phyloP scores from a whole-genome alignment of 2,888 invertebrate genomes.

The Eupithecia exiguata region DNA sequence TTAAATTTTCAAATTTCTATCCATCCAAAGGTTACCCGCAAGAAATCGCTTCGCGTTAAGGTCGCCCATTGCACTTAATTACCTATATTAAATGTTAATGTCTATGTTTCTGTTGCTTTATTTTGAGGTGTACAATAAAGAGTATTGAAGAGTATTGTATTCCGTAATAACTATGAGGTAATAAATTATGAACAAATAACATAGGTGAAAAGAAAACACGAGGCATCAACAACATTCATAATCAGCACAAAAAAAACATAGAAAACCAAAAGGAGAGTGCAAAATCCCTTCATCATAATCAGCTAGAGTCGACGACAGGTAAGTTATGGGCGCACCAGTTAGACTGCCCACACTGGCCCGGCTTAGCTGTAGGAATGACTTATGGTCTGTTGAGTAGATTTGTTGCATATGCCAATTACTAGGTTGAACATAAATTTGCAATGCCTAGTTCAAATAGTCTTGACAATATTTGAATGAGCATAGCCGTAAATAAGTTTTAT shows the following conservation, averaged over 20 bases:
- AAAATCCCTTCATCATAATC: conserved; percentile 34
- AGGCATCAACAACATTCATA: not conserved
- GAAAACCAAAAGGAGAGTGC: conserved; percentile 16
- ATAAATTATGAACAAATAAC: no score
- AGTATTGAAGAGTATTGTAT: no score
- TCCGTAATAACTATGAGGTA: no score
- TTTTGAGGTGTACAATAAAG: no score
- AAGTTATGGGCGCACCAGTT: conserved; percentile 32
- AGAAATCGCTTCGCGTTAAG: no score
- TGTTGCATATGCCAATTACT: conserved; percentile 59
- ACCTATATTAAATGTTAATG: no score
- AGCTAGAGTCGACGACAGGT: conserved; percentile 32
- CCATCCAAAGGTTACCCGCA: no score
- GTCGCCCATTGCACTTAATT: no score
- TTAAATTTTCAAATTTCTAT: no score
- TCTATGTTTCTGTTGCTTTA: no score
- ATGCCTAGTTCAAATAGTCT: conserved; percentile 36
- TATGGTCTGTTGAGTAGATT: conserved; percentile 52
- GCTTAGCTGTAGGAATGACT: conserved; percentile 54
- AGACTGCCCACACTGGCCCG: conserved; percentile 42
- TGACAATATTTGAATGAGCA: conserved; percentile 39
- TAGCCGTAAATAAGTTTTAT: conserved; percentile 13
- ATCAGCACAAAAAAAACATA: not conserved
- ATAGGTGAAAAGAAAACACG: not conserved
- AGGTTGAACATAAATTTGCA: conserved; percentile 50